Conservation (phyloP, 2,888 invertebrate species). For the Drosophila nr. fundita region DNA sequence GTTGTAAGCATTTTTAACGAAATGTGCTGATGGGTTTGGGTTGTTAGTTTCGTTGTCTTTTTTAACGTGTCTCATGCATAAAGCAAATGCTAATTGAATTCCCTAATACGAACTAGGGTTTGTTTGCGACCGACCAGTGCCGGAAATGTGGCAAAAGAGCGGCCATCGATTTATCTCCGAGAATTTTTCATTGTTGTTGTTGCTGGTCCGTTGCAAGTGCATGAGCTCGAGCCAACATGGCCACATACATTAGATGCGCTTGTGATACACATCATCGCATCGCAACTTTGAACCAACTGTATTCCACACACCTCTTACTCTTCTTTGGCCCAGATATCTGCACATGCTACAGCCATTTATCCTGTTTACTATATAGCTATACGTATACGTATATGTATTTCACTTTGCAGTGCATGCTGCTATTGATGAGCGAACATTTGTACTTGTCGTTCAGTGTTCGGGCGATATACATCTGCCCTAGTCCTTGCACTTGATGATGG, state of each 20-base stretch:
- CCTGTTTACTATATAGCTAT: constrained; percentile 10
- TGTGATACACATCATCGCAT: constrained; percentile 51
- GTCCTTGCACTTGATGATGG: constrained; percentile 66
- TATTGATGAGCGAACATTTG: constrained; percentile 72
- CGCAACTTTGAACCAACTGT: background rate
- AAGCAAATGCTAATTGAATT: constrained; percentile 77
- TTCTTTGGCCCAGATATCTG: constrained; percentile 25
- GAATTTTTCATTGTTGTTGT: constrained; percentile 8
- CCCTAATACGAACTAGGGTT: constrained; percentile 46
- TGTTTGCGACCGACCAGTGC: constrained; percentile 14
- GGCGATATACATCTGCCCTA: constrained; percentile 52
- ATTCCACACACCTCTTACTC: background rate
- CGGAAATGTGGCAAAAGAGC: constrained; percentile 17
- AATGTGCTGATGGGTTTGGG: constrained; percentile 13
- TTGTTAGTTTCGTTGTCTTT: background rate
- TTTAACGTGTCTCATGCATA: constrained; percentile 63
- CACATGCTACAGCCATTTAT: constrained; percentile 56
- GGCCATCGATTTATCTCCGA: constrained; percentile 21
- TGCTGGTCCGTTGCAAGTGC: constrained; percentile 2
- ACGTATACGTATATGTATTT: constrained; percentile 32
- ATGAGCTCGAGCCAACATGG: constrained; percentile 34
- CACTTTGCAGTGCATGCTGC: constrained; percentile 41
- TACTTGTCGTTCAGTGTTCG: constrained; percentile 70
- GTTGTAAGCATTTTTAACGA: constrained; percentile 35
- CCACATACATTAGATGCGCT: constrained; percentile 66